Percentiles rank a stretch among this genome's conserved stretches.
These are phyloP conservation scores for Drosophila ficusphila DNA, from an alignment of 1,140 invertebrate species.

Conservation along the genomic window DNA sequence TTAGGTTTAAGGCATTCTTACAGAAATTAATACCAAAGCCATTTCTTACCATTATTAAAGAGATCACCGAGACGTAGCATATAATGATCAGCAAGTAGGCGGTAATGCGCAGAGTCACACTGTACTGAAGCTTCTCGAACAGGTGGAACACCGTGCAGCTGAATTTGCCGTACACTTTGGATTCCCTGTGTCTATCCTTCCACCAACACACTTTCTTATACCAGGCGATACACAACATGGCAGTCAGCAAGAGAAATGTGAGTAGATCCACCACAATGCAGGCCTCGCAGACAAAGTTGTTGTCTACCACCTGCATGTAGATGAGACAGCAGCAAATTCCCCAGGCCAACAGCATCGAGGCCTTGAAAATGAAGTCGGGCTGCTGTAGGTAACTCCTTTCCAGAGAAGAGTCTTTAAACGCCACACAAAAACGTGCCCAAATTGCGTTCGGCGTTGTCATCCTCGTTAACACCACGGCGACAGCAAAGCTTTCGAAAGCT, in stretches of 20 bases:
- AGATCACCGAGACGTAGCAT: slow-evolving; percentile 86
- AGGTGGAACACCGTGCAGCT: slow-evolving; percentile 86
- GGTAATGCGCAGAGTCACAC: slow-evolving; percentile 18
- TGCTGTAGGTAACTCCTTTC: slow-evolving; percentile 63
- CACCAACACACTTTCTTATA: slow-evolving; percentile 83
- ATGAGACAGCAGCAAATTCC: slow-evolving; percentile 20
- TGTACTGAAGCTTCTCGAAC: slow-evolving; percentile 30
- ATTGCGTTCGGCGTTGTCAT: slow-evolving; percentile 8
- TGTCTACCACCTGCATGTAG: slow-evolving; percentile 17
- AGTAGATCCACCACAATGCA: neutral
- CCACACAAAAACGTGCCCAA: slow-evolving; percentile 28
- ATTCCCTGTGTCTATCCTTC: slow-evolving; percentile 84
- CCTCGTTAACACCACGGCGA: neutral
- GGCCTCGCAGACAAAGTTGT: fast-evolving
- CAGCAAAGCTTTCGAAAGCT: neutral
- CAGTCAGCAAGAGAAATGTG: slow-evolving; percentile 41
- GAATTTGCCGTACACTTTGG: slow-evolving; percentile 85
- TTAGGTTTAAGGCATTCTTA: no score
- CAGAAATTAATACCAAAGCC: no score
- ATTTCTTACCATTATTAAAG: slow-evolving; percentile 87
- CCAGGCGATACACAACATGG: slow-evolving; percentile 80
- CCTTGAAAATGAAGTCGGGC: slow-evolving; percentile 73
- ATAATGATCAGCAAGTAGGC: slow-evolving; percentile 77
- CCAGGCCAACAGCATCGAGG: slow-evolving; percentile 62
- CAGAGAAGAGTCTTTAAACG: slow-evolving; percentile 59